Conservation (phyloP, 2,797 vertebrate species). For the Tangara arthus region DNA sequence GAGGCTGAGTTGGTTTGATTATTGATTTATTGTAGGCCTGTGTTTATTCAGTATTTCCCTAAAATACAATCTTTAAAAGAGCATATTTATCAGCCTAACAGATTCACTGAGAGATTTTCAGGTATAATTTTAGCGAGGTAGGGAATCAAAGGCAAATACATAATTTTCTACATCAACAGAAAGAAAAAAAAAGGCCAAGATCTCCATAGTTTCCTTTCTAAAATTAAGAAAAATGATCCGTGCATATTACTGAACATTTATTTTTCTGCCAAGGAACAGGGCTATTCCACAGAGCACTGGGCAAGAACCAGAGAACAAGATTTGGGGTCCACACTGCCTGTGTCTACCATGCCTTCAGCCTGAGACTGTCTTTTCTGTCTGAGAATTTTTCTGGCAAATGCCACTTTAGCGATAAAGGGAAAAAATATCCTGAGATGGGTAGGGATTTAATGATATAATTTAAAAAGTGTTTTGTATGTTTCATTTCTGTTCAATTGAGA, state of each 20-base stretch:
- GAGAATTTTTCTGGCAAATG: background rate
- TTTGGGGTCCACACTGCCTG: background rate
- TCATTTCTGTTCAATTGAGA: background rate
- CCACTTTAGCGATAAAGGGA: background rate
- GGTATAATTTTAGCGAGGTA: background rate
- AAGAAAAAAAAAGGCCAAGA: background rate
- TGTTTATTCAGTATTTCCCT: background rate
- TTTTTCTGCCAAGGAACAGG: background rate
- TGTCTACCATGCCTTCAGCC: fast-evolving
- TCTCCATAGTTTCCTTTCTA: background rate
- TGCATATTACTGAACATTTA: background rate
- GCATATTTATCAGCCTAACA: background rate
- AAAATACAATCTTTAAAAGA: background rate
- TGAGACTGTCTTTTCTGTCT: background rate
- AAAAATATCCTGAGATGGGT: background rate
- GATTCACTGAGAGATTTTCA: background rate
- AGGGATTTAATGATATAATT: background rate
- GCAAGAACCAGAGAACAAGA: background rate
- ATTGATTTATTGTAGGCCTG: background rate
- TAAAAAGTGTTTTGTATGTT: background rate
- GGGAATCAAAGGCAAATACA: background rate
- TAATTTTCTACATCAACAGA: background rate
- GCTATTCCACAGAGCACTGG: background rate
- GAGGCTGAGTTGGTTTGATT: background rate
- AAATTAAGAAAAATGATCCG: background rate